Evolutionary conservation across 2,797 vertebrate species (phyloP).

Genomic region (Psittacula echo): DNA sequence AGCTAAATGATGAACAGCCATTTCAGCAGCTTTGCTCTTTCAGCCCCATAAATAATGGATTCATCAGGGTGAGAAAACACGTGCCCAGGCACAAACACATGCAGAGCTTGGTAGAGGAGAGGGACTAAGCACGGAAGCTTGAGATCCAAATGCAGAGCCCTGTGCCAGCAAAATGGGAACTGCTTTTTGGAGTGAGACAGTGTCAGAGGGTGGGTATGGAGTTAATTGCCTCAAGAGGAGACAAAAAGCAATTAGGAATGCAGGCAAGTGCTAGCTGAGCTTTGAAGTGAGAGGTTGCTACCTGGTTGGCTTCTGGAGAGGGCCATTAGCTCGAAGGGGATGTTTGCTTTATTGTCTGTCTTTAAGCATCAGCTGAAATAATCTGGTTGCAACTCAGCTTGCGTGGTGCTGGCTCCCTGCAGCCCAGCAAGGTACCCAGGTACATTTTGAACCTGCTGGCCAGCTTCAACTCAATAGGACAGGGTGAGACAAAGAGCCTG

Average conservation of each 20-base stretch:
- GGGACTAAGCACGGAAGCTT: not conserved
- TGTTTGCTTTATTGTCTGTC: not conserved
- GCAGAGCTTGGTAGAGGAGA: not conserved
- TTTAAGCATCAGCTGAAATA: not conserved
- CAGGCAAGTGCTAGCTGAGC: not conserved
- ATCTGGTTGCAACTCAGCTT: not conserved
- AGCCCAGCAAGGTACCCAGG: not conserved
- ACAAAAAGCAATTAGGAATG: not conserved
- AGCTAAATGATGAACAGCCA: slow-evolving; percentile 17
- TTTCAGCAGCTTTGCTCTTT: slow-evolving; percentile 48
- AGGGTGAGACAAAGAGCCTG: not conserved
- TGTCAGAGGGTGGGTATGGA: not conserved
- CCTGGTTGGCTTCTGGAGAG: slow-evolving; percentile 12
- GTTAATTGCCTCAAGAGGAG: slow-evolving; percentile 12
- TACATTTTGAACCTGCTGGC: not conserved
- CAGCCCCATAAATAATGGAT: slow-evolving; percentile 48
- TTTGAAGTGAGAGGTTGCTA: not conserved
- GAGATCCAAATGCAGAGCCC: not conserved
- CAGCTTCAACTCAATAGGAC: not conserved
- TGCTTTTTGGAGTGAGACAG: not conserved
- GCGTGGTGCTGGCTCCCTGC: not conserved
- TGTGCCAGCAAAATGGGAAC: not conserved
- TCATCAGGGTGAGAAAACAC: not conserved
- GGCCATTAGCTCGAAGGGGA: not conserved
- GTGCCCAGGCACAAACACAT: slow-evolving; percentile 6